Base-by-base conservation (phyloP, 2,888 invertebrate genomes). In the Agrochola lychnidis region DNA sequence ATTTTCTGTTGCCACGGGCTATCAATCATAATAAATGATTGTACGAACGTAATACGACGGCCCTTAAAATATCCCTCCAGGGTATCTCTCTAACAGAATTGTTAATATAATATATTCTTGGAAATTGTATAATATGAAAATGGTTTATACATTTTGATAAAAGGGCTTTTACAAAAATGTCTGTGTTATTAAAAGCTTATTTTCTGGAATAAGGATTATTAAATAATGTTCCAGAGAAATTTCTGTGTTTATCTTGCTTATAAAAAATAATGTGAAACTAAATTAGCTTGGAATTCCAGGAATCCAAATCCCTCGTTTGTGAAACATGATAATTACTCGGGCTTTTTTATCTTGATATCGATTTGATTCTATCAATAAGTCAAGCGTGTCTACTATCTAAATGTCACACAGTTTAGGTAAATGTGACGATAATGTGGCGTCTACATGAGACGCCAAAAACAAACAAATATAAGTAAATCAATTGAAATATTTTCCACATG, bases 1-100 rank as follows among this genome's bases (percentile, higher is more conserved):
- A 19, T 40, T 14, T 19, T 45, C 4, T 62, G 19, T 64, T 63
- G 16, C 40, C 61, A 25, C 4, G n/a, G 6, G 56, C 71, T 45
- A 84, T 86, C 82, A 79, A 85, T 82, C 81, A 84, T 80, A 77
- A 79, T 87, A 83, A 77, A 82, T 73, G 73, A 76, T 77, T 76
- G 77, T 74, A 70, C 56, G 36, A 70, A 73, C 73, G 61, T 63
- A 72, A 70, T 78, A 79, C 22, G 70, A 53, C 40, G 53, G 70
- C 77, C 78, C 85, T 85, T 85, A 74, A 82, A 82, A 85, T 85
- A 77, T 74, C 59, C 56, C 73, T 79, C 53, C 19, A 61, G 83
- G 78, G 61, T 78, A 67, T 72, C 64, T 70, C n/a, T 84, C 63
- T 53, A 56, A 85, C 30, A 76, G 64, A 83, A 82, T 81, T 68